A percentile compares a stretch with the other conserved stretches of the same genome.
These are phyloP conservation scores for Phthorimaea operculella DNA, from an alignment of 1,140 invertebrate genomes.

Conservation along the genomic window DNA sequence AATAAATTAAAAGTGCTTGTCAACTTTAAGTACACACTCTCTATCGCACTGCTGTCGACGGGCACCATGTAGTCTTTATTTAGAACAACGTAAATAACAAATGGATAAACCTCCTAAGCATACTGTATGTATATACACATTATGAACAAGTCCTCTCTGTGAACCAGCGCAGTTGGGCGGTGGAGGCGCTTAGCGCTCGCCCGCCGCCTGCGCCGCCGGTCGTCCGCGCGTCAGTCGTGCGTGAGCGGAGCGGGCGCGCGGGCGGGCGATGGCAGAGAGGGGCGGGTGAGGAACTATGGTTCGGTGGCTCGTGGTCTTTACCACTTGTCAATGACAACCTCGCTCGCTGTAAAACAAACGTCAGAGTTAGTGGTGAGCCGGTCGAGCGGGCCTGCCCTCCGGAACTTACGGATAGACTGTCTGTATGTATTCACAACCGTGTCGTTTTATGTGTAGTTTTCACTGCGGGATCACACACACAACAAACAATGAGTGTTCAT, in stretches of 20 bases:
- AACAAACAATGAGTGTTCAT: constrained; percentile 67
- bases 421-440: constrained; percentile 61
- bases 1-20: constrained; percentile 63
- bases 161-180: constrained; percentile 38
- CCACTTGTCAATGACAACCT: constrained; percentile 71
- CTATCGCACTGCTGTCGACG: constrained; percentile 66
- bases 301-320: constrained; percentile 62
- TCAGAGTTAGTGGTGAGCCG: constrained; percentile 51
- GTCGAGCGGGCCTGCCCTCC: constrained; percentile 46
- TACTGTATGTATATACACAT: constrained; percentile 66
- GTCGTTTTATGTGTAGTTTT: constrained; percentile 61
- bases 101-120: constrained; percentile 65
- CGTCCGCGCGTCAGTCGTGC: constrained; percentile 12
- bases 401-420: constrained; percentile 47
- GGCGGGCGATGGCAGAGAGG: constrained; percentile 59
- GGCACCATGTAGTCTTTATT: constrained; percentile 67
- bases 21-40: constrained; percentile 67
- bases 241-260: constrained; percentile 40
- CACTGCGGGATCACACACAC: constrained; percentile 61
- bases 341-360: constrained; percentile 72
- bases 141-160: constrained; percentile 64
- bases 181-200: constrained; percentile 18
- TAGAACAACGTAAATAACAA: constrained; percentile 65
- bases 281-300: constrained; percentile 61
- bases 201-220: constrained; percentile 14